A percentile compares a stretch with the other conserved stretches of the same genome.
phyloP scores from a whole-genome alignment of 2,797 vertebrate species.

The Intellagama lesueurii region DNA sequence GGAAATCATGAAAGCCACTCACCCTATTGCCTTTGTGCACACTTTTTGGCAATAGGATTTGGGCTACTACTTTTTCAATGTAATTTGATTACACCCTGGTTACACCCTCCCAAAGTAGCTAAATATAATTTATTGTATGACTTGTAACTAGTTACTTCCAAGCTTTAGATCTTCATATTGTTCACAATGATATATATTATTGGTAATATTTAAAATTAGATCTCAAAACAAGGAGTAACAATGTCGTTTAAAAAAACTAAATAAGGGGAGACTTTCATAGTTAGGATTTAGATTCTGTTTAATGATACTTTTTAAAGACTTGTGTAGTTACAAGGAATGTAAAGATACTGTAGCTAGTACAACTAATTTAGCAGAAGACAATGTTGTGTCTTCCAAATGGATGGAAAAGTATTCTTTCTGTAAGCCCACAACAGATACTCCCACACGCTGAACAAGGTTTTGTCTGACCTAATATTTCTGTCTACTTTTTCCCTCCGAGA shows the following conservation, averaged over 20 bases:
- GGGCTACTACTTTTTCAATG: no score
- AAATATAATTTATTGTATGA: no score
- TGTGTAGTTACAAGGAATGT: not conserved
- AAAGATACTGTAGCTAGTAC: not conserved
- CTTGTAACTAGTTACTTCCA: no score
- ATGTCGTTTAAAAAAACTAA: not conserved
- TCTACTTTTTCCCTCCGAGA: not conserved
- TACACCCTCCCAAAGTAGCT: no score
- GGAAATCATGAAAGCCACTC: no score
- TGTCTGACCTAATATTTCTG: slow-evolving; percentile 25
- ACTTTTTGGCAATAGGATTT: no score
- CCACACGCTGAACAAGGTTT: not conserved
- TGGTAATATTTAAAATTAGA: no score
- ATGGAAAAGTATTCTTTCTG: not conserved
- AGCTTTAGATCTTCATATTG: no score
- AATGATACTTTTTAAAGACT: not conserved
- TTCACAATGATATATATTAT: no score
- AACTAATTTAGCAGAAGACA: not conserved
- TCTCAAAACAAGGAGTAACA: not conserved
- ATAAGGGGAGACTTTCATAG: not conserved
- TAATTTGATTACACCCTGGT: no score
- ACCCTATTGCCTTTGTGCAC: no score
- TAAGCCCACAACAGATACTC: not conserved
- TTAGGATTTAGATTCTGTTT: not conserved
- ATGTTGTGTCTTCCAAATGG: not conserved